phyloP scores from a whole-genome alignment of 2,113 vertebrate species.

The Oceanites oceanicus region DNA sequence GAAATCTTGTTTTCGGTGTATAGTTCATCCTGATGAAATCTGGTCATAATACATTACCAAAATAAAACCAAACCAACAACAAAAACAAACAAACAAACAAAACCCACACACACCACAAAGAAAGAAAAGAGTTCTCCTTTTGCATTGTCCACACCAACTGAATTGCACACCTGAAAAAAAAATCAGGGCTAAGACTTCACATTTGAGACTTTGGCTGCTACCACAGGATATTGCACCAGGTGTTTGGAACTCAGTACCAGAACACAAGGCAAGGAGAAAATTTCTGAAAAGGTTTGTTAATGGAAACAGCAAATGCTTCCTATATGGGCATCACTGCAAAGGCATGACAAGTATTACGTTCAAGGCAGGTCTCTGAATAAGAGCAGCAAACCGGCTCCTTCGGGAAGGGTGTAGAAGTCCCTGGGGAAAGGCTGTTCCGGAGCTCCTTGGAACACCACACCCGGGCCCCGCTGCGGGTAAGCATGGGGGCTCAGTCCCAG shows the following conservation, averaged over 20 bases:
- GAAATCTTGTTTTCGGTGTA: neutral
- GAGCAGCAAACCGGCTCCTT: neutral
- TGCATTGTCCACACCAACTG: neutral
- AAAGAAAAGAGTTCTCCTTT: neutral
- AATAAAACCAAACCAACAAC: no score
- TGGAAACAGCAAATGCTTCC: neutral
- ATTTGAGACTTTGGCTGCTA: neutral
- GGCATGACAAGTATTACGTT: neutral
- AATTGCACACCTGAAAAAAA: neutral
- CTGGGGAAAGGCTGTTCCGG: neutral
- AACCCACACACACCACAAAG: no score
- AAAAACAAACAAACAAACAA: no score
- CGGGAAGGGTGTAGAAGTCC: neutral
- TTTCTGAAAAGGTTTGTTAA: neutral
- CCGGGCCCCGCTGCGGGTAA: no score
- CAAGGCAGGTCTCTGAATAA: neutral
- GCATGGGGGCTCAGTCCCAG: neutral
- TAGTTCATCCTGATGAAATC: neutral
- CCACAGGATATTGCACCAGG: neutral
- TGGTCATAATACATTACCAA: neutral
- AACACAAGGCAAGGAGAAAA: neutral
- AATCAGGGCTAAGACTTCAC: neutral
- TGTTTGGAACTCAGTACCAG: neutral
- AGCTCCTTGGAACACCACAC: neutral
- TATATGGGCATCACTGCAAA: neutral